Evolutionary conservation across 53 echinoderm and acorn worm genomes (phyloP).

Genomic region (Temnopleurus reevesii): DNA sequence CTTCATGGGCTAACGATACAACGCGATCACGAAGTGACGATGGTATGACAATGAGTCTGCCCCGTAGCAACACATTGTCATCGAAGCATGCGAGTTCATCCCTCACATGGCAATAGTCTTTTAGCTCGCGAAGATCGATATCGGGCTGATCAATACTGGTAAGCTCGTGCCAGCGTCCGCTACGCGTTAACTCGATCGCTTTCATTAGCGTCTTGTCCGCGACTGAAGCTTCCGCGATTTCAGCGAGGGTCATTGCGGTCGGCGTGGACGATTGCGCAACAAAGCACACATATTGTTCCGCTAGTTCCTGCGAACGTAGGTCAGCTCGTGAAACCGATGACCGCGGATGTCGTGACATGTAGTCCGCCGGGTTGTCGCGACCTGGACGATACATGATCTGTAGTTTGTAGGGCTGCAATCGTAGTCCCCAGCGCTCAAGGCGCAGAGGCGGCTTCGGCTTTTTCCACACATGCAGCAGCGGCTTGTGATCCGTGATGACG

Average conservation of each 20-base stretch:
- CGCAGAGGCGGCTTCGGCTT: constrained; percentile 33
- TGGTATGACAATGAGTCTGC: constrained; percentile 23
- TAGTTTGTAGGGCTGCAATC: constrained; percentile 53
- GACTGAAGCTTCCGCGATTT: too few relatives aligned
- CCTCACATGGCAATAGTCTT: background rate
- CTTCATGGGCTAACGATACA: constrained; percentile 39
- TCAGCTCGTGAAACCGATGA: background rate
- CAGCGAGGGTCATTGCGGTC: background rate
- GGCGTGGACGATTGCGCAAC: background rate
- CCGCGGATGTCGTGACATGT: constrained; percentile 18
- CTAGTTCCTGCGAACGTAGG: background rate
- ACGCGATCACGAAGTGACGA: constrained; percentile 9
- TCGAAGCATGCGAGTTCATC: constrained; percentile 9
- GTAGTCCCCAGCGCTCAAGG: constrained; percentile 53
- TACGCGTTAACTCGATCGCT: background rate
- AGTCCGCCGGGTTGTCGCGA: constrained; percentile 54
- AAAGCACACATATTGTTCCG: background rate
- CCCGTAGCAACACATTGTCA: constrained; percentile 12
- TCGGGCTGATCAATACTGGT: background rate
- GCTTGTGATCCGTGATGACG: constrained; percentile 58
- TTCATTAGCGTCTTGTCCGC: too few relatives aligned
- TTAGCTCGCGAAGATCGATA: background rate
- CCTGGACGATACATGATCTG: constrained; percentile 54
- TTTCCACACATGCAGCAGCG: constrained; percentile 46
- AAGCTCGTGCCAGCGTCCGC: background rate